Evolutionary conservation across 2,797 vertebrate genomes (phyloP).

Genomic region (Streptopelia turtur): DNA sequence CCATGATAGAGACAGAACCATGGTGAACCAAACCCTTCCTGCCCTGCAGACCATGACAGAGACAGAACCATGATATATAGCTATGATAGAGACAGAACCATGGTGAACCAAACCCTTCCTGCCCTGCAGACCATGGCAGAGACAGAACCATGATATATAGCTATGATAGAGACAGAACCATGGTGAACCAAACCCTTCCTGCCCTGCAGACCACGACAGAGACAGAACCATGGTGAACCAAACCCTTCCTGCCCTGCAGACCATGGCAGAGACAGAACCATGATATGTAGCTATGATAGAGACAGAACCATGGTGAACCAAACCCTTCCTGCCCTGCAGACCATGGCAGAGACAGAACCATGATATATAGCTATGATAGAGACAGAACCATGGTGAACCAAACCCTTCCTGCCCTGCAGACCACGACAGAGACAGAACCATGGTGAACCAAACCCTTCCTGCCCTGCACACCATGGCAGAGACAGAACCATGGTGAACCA

Average conservation of each 20-base stretch:
- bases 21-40: too few species aligned
- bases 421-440: not conserved
- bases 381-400: not conserved
- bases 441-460: not conserved
- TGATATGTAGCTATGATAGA: too few species aligned
- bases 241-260: not conserved
- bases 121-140: too few species aligned
- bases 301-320: not conserved
- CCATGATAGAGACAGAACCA: too few species aligned
- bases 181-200: not conserved
- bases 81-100: too few species aligned
- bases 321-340: not conserved
- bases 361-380: too few species aligned
- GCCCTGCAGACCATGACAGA: too few species aligned
- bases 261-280: not conserved
- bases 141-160: too few species aligned
- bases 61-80: too few species aligned
- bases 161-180: not conserved
- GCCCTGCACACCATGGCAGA: too few species aligned
- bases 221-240: not conserved
- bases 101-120: too few species aligned
- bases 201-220: not conserved
- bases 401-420: not conserved
- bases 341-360: not conserved
- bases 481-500: too few species aligned